Percentiles rank a stretch among this genome's conserved stretches.
Conservation (phyloP, 2,113 vertebrate genomes). For the Meriones unguiculatus region DNA sequence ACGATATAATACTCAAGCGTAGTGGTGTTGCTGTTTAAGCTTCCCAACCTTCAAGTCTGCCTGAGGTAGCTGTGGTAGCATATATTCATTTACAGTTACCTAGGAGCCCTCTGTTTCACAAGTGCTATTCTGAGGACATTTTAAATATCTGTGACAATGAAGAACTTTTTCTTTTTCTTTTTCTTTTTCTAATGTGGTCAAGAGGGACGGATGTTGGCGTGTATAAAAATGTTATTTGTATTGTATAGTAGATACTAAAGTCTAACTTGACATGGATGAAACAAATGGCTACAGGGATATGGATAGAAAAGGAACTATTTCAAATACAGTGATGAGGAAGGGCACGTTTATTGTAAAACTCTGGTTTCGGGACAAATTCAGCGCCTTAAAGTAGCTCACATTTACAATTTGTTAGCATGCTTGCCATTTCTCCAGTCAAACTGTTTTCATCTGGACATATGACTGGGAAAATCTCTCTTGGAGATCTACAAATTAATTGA, state of each 20-base stretch:
- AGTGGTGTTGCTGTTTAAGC: not conserved
- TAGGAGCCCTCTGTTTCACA: not conserved
- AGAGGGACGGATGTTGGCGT: not conserved
- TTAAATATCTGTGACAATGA: not conserved
- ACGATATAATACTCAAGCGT: not conserved
- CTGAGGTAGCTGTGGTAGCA: not conserved
- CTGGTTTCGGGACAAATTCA: not conserved
- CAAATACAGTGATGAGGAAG: not conserved
- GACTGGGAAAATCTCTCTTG: not conserved
- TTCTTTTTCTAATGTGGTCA: not conserved
- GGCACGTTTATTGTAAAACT: not conserved
- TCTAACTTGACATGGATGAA: not conserved
- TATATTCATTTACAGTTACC: not conserved
- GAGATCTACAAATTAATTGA: not conserved
- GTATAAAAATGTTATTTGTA: not conserved
- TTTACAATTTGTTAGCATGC: not conserved
- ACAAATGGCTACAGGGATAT: not conserved
- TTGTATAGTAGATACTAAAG: not conserved
- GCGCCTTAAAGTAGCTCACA: not conserved
- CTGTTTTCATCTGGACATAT: not conserved
- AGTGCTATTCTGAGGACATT: not conserved
- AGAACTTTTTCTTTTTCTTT: not conserved
- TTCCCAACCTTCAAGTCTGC: not conserved
- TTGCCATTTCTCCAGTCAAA: not conserved
- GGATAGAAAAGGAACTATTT: not conserved